Conservation (phyloP, 2,113 vertebrate species). For the Telmatochromis sp. region DNA sequence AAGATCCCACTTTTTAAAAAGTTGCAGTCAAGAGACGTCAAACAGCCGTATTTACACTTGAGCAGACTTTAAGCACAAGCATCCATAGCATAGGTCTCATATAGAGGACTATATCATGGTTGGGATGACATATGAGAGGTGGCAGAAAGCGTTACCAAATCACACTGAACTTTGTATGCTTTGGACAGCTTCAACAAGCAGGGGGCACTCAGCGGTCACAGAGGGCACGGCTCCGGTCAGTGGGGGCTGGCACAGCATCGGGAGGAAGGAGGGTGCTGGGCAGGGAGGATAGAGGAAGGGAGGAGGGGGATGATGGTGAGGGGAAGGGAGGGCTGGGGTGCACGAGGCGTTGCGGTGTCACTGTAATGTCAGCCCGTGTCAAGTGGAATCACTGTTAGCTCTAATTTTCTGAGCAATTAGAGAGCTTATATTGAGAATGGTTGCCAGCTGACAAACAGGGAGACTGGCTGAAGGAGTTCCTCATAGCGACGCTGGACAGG, state of each 20-base stretch:
- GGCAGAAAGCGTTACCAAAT: constrained; percentile 65
- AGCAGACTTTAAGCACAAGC: neutral
- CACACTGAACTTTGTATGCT: constrained; percentile 69
- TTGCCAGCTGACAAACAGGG: constrained; percentile 60
- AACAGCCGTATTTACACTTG: neutral
- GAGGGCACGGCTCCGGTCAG: constrained; percentile 66
- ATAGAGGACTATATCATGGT: neutral
- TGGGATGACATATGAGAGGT: constrained; percentile 59
- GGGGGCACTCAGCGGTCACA: constrained; percentile 71
- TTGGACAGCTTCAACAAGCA: constrained; percentile 68
- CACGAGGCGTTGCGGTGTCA: constrained; percentile 56
- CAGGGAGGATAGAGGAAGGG: neutral
- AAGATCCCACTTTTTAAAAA: neutral
- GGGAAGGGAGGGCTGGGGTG: neutral
- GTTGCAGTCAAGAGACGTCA: neutral
- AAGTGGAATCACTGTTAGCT: constrained; percentile 71
- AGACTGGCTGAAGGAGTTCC: constrained; percentile 48
- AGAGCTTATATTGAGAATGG: constrained; percentile 72
- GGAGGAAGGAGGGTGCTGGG: constrained; percentile 41
- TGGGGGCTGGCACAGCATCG: constrained; percentile 51
- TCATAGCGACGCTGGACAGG: constrained; percentile 40
- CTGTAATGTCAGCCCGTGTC: constrained; percentile 70
- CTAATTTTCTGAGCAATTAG: constrained; percentile 81
- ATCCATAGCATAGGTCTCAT: neutral
- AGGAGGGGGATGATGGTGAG: neutral